Conservation (phyloP, 2,888 invertebrate genomes). For the Xestia xanthographa region DNA sequence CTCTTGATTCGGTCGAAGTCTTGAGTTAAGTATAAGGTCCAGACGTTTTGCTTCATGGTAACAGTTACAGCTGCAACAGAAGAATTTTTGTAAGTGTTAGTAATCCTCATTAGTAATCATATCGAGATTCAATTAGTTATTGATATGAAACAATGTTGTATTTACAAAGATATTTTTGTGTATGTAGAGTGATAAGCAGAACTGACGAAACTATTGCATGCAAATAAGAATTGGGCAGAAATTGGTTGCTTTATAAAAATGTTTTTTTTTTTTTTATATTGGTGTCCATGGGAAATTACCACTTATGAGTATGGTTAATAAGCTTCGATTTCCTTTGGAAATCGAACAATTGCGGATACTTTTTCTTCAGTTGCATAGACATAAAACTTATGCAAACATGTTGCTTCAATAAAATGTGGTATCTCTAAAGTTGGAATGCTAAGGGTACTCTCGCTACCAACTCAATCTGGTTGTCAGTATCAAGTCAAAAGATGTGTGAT, state of each 20-base stretch:
- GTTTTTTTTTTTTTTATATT: not conserved
- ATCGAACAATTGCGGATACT: not conserved
- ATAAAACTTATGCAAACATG: not conserved
- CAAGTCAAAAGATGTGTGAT: not conserved
- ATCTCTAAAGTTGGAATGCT: not conserved
- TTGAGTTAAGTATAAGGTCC: conserved; percentile 78
- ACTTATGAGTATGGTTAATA: not conserved
- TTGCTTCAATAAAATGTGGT: conserved; percentile 3
- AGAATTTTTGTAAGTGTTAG: conserved; percentile 44
- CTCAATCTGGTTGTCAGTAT: not conserved
- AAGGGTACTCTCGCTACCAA: not conserved
- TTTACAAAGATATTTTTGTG: conserved; percentile 49
- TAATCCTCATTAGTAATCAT: conserved; percentile 13
- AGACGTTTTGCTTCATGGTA: conserved; percentile 68
- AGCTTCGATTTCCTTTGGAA: conserved; percentile 4
- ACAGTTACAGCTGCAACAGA: conserved; percentile 76
- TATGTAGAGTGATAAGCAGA: conserved; percentile 35
- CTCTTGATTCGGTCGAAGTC: conserved; percentile 68
- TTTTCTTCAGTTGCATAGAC: conserved; percentile 2
- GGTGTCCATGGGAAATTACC: not conserved
- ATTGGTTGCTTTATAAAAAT: conserved; percentile 14
- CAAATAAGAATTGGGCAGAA: conserved; percentile 38
- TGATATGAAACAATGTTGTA: conserved; percentile 37
- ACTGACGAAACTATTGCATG: conserved; percentile 50
- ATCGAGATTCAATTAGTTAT: conserved; percentile 26